Conservation (phyloP, 2,888 invertebrate species). For the Andrena chrysosceles region DNA sequence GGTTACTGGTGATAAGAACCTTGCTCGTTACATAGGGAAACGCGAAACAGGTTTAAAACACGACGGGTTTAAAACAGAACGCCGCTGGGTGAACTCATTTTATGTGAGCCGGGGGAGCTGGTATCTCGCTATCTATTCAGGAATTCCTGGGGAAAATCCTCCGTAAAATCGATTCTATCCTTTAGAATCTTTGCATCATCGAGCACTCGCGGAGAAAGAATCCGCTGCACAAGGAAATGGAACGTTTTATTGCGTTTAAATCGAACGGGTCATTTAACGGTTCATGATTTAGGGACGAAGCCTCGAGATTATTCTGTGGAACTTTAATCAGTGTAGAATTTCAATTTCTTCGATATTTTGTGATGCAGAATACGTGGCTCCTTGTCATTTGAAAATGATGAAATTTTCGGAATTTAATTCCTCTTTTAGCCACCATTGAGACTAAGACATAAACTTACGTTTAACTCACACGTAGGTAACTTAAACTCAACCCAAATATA, state of each 20-base stretch:
- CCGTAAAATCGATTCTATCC: conserved; percentile 5
- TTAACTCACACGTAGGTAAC: no score
- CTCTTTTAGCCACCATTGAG: no score
- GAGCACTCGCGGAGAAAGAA: neutral
- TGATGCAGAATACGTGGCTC: no score
- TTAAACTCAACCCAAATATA: no score
- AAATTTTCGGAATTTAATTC: no score
- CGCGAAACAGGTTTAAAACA: neutral
- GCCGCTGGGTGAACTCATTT: conserved; percentile 12
- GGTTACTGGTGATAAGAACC: conserved; percentile 27
- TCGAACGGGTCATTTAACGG: no score
- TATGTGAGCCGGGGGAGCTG: neutral
- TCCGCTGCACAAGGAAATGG: neutral
- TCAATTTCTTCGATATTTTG: no score
- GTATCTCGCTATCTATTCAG: conserved; percentile 1
- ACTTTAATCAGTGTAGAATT: no score
- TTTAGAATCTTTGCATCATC: neutral
- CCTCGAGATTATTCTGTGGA: no score
- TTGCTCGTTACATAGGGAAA: conserved; percentile 11
- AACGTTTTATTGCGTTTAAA: neutral
- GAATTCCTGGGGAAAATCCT: neutral
- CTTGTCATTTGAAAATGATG: no score
- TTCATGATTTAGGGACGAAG: no score
- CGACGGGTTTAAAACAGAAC: conserved; percentile 1
- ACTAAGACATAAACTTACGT: no score